Conservation (phyloP, 2,797 vertebrate genomes). For the Cetoscarus ocellatus region DNA sequence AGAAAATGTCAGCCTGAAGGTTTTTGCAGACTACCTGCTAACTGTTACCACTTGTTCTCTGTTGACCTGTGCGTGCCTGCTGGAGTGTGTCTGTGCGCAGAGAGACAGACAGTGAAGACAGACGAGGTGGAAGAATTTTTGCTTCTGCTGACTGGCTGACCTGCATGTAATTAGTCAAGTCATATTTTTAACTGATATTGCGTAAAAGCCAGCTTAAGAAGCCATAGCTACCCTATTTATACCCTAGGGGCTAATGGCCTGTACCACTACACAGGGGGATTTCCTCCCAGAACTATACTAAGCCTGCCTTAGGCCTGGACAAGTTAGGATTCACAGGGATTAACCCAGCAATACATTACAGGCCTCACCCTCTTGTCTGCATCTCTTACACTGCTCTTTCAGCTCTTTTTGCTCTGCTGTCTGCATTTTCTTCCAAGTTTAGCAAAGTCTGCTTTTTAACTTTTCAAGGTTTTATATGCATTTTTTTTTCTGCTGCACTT, state of each 20-base stretch:
- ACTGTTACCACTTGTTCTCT: conserved; percentile 32
- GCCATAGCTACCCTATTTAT: conserved; percentile 85
- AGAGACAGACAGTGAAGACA: conserved; percentile 6
- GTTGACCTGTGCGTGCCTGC: conserved; percentile 32
- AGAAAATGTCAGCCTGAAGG: conserved; percentile 60
- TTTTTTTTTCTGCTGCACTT: conserved; percentile 2
- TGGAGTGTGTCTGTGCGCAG: conserved; percentile 17
- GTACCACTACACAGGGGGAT: conserved; percentile 78
- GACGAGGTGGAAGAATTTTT: conserved; percentile 60
- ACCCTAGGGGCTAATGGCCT: conserved; percentile 78
- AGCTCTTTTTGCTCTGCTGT: conserved; percentile 6
- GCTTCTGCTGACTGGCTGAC: conserved; percentile 76
- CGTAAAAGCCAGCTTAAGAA: conserved; percentile 85
- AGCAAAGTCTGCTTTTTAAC: not conserved
- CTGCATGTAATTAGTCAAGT: conserved; percentile 80
- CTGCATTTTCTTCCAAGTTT: conserved; percentile 7
- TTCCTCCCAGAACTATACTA: conserved; percentile 83
- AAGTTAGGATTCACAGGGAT: conserved; percentile 81
- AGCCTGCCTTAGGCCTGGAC: conserved; percentile 79
- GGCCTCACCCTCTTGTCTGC: conserved; percentile 53
- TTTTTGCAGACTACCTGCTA: conserved; percentile 52
- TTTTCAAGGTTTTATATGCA: not conserved
- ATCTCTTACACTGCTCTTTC: conserved; percentile 25
- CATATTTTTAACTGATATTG: conserved; percentile 87
- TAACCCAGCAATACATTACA: conserved; percentile 79